These are phyloP conservation scores for Lemur catta DNA, from an alignment of 2,797 vertebrate species.

Conservation along the genomic window DNA sequence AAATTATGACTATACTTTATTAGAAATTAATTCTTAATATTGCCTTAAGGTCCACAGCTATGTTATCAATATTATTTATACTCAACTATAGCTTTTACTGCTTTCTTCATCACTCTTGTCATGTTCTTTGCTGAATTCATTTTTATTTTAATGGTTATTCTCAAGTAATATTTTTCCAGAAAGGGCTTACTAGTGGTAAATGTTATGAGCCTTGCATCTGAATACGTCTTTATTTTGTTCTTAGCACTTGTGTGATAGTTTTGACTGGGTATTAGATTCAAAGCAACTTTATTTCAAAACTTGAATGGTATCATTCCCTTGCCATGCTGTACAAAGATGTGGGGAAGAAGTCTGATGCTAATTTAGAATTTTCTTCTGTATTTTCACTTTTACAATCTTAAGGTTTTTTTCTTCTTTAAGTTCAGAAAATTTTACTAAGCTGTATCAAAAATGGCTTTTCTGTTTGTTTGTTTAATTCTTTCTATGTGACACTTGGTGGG, in stretches of 20 bases:
- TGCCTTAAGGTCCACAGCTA: background rate
- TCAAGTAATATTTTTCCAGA: background rate
- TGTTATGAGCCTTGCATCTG: background rate
- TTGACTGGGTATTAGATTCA: background rate
- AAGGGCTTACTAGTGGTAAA: background rate
- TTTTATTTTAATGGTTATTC: background rate
- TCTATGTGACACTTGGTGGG: background rate
- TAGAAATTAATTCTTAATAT: background rate
- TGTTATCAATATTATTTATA: background rate
- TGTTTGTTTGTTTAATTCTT: background rate
- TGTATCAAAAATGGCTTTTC: background rate
- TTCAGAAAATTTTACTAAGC: background rate
- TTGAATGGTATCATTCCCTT: background rate
- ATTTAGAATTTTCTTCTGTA: background rate
- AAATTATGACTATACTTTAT: background rate
- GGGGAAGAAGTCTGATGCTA: background rate
- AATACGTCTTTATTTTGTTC: background rate
- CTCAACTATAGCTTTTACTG: background rate
- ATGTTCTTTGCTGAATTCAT: background rate
- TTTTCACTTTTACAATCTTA: background rate
- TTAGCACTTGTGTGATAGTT: background rate
- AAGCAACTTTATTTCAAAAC: background rate
- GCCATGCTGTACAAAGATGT: background rate
- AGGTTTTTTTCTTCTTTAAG: background rate
- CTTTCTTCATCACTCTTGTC: background rate